Evolutionary conservation across 1,140 invertebrate species (phyloP).

Genomic region (Papilio polyxenes): DNA sequence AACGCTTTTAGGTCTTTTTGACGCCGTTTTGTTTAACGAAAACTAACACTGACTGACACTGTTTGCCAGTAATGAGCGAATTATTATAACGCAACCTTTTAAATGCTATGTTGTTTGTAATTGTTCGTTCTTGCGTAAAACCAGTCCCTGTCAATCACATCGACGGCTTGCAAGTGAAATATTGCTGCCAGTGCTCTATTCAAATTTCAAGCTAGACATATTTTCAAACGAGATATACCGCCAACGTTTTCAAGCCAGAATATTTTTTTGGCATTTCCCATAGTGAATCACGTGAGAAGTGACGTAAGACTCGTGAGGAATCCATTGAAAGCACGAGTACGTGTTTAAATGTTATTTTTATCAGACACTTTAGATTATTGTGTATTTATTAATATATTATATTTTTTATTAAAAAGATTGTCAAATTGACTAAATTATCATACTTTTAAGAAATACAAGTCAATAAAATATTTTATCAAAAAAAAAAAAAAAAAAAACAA

Average conservation of each 20-base stretch:
- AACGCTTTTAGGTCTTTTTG: too few relatives aligned
- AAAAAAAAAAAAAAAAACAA: background rate
- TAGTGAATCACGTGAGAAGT: conserved; percentile 7
- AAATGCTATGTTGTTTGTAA: background rate
- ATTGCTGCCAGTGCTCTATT: background rate
- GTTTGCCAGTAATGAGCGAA: too few relatives aligned
- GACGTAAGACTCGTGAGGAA: background rate
- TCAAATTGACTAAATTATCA: too few relatives aligned
- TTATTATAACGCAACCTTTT: too few relatives aligned
- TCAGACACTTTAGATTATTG: background rate
- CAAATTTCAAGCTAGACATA: conserved; percentile 16
- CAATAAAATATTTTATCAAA: background rate
- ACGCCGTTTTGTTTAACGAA: too few relatives aligned
- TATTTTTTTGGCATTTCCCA: conserved; percentile 1
- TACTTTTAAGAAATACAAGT: background rate
- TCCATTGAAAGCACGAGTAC: background rate
- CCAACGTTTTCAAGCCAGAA: conserved; percentile 6
- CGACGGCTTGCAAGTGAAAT: background rate
- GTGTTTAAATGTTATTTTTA: conserved; percentile 1
- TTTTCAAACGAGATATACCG: conserved; percentile 11
- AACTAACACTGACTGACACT: too few relatives aligned
- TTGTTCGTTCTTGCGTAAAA: background rate
- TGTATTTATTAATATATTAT: background rate
- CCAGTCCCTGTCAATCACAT: conserved; percentile 30
- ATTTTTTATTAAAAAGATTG: too few relatives aligned